Evolutionary conservation across 2,113 vertebrate species (phyloP).

Genomic region (Felis catus): DNA sequence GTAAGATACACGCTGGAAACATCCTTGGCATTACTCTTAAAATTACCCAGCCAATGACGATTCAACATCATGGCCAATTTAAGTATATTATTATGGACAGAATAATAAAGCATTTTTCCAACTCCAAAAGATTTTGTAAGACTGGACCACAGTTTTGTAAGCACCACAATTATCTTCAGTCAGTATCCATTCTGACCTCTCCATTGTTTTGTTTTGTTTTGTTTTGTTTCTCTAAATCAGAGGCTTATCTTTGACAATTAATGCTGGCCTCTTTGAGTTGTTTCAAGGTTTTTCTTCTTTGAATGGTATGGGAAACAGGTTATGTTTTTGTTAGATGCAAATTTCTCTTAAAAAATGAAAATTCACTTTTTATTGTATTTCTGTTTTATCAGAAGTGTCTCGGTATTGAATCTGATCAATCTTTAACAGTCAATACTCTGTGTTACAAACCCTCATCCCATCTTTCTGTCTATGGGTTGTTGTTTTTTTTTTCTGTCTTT

Average conservation of each 20-base stretch:
- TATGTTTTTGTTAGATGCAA: not conserved
- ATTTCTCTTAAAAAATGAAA: constrained; percentile 49
- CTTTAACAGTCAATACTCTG: not conserved
- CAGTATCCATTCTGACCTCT: not conserved
- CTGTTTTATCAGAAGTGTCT: not conserved
- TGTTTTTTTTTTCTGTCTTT: not conserved
- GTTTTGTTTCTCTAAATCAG: not conserved
- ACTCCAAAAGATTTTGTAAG: not conserved
- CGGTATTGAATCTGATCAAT: constrained; percentile 6
- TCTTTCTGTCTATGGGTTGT: not conserved
- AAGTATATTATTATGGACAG: too few species aligned
- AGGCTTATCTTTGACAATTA: not conserved
- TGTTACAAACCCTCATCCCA: not conserved
- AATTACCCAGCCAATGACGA: not conserved
- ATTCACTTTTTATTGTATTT: constrained; percentile 45
- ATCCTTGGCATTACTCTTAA: not conserved
- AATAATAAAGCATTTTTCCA: not conserved
- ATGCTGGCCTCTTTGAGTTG: not conserved
- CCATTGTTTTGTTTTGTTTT: too few species aligned
- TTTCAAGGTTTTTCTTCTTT: not conserved
- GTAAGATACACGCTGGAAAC: not conserved
- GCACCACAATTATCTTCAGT: not conserved
- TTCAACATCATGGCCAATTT: not conserved
- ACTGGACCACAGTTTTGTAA: not conserved
- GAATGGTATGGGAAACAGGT: not conserved